Evolutionary conservation across 2,113 vertebrate genomes (phyloP).

Genomic region (Tretioscincus oriximinensis): DNA sequence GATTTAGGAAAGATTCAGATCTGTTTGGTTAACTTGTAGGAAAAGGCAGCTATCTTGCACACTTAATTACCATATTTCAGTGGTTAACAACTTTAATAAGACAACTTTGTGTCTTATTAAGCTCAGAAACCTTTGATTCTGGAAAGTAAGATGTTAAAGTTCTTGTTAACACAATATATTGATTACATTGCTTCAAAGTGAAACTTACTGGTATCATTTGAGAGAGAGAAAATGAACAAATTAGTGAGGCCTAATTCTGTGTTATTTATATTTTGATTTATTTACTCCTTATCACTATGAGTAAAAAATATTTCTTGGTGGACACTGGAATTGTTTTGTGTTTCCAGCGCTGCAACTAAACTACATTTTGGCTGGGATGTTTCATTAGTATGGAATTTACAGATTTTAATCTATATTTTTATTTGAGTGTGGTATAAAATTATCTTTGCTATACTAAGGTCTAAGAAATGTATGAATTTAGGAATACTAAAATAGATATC

Average conservation of each 20-base stretch:
- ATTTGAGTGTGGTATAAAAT: no score
- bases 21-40: slow-evolving; percentile 69
- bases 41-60: slow-evolving; percentile 58
- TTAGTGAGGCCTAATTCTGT: slow-evolving; percentile 59
- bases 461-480: slow-evolving; percentile 51
- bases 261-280: slow-evolving; percentile 42
- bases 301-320: no score
- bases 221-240: slow-evolving; percentile 54
- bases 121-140: slow-evolving; percentile 56
- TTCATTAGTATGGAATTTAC: no score
- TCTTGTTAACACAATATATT: slow-evolving; percentile 57
- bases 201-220: slow-evolving; percentile 61
- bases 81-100: slow-evolving; percentile 62
- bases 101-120: slow-evolving; percentile 69
- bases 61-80: slow-evolving; percentile 64
- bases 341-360: no score
- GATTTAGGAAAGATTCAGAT: slow-evolving; percentile 49
- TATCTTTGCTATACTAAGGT: slow-evolving; percentile 49
- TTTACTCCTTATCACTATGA: no score
- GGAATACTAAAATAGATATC: slow-evolving; percentile 41
- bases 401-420: no score
- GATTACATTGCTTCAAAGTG: slow-evolving; percentile 56
- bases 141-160: slow-evolving; percentile 26
- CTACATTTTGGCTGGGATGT: no score
- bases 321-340: no score